Evolutionary conservation across 2,888 invertebrate genomes (phyloP), one percentile per base, ranked within the genome.

Genomic region (Amiota communis): DNA sequence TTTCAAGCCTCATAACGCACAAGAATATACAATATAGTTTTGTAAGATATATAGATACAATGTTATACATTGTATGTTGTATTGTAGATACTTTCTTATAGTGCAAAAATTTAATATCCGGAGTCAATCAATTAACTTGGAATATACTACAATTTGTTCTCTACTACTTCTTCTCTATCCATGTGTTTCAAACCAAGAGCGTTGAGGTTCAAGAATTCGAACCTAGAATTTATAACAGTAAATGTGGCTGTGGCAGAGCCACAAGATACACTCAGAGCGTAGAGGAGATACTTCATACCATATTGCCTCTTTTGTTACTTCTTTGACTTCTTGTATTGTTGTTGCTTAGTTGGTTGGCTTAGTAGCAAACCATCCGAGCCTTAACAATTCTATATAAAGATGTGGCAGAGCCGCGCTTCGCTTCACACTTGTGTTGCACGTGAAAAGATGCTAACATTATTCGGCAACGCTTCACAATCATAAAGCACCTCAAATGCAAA

Each of bases 401-500:
- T 82, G 78, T 74, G 81, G 75, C 75, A 77, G 65, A 84, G 80
- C 86, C 82, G 88, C 88, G 88, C 82, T 87, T 88, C 80, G 87
- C 83, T 87, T 87, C 87, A 87, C 87, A 87, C 86, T 83, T 85
- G 85, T 81, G 78, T 80, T 79, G 78, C 80, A 80, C 85, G 81
- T 79, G 78, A 81, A 80, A 76, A 77, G 81, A 79, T 76, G 72
- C 82, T 79, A 79, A 86, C 81, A 82, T 78, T 71, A 74, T 72
- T 73, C 59, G 75, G 36, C 47, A 59, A 20, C 15, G 20, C 59
- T 17, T 51, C 53, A 51, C 36, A 59, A 11, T 15, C 17, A 20
- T 12, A 67, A 73, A 56, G 51, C 36, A 51, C 51, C 15, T n/a
- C 49, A 48, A 36, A 65, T 65, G 17, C 11, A 59, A 17, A 17